Conservation (phyloP, 2,113 vertebrate genomes). For the Sebastes fasciatus region DNA sequence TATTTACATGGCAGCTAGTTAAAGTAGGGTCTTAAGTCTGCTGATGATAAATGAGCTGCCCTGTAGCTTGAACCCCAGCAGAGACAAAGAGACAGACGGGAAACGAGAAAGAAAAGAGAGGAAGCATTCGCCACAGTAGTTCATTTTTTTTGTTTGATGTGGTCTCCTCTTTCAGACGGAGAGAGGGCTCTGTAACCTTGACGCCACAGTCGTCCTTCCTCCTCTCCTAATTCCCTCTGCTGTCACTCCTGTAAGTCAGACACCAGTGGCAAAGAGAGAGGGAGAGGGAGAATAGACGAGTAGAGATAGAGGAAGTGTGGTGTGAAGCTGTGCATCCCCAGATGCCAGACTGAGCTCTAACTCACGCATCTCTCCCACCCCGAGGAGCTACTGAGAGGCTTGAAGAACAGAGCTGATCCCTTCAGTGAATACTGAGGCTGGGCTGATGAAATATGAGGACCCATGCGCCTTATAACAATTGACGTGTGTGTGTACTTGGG, state of each 20-base stretch:
- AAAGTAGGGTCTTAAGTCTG: conserved; percentile 42
- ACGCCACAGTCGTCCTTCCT: conserved; percentile 40
- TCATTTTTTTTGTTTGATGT: conserved; percentile 56
- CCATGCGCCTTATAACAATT: conserved; percentile 1
- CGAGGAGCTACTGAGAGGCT: conserved; percentile 51
- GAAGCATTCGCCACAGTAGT: conserved; percentile 15
- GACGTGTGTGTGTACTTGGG: conserved; percentile 4
- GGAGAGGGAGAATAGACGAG: neutral
- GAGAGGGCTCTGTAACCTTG: conserved; percentile 59
- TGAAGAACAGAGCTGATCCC: conserved; percentile 48
- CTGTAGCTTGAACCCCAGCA: conserved; percentile 53
- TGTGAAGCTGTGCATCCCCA: conserved; percentile 26
- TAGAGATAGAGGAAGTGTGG: conserved; percentile 8
- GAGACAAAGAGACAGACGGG: conserved; percentile 36
- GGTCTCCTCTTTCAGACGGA: conserved; percentile 47
- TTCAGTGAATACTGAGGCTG: conserved; percentile 20
- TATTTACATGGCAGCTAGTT: conserved; percentile 59
- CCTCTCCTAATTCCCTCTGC: conserved; percentile 40
- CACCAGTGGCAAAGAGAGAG: conserved; percentile 25
- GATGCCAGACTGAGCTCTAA: conserved; percentile 29
- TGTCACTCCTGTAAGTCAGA: conserved; percentile 55
- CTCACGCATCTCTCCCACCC: conserved; percentile 40
- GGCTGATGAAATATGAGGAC: conserved; percentile 47
- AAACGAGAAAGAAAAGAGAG: conserved; percentile 27
- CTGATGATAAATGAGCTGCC: conserved; percentile 64